Percentiles rank a stretch among this genome's conserved stretches.
Evolutionary conservation across 2,888 invertebrate species (phyloP).

Genomic region (Amphimallon solstitiale): DNA sequence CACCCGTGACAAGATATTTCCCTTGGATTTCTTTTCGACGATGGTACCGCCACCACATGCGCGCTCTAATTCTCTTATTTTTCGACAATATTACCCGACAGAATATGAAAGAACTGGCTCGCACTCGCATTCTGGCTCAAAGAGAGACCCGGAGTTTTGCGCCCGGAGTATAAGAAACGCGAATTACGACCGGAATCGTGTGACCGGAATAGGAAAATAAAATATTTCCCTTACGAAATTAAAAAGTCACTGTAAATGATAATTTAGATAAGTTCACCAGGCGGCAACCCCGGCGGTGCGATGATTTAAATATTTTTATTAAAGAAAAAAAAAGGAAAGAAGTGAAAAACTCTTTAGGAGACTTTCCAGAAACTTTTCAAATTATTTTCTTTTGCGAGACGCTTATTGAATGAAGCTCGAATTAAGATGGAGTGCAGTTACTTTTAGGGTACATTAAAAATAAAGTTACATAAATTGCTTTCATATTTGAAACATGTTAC

Average conservation of each 20-base stretch:
- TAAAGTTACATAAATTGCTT: too few species aligned
- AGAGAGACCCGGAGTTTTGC: conserved; percentile 36
- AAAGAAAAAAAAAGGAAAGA: background rate
- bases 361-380: too few species aligned
- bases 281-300: background rate
- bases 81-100: conserved; percentile 29
- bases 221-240: conserved; percentile 45
- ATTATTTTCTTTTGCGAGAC: too few species aligned
- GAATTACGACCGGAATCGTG: conserved; percentile 35
- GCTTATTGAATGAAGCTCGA: too few species aligned
- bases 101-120: conserved; percentile 42
- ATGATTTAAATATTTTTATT: background rate
- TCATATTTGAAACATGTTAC: too few species aligned
- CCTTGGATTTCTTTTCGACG: background rate
- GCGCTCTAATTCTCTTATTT: background rate
- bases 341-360: too few species aligned
- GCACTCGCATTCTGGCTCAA: conserved; percentile 39
- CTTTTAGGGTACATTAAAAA: too few species aligned
- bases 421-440: too few species aligned
- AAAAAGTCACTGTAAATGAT: conserved; percentile 47
- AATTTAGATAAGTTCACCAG: conserved; percentile 35
- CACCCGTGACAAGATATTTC: background rate
- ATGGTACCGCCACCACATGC: too few species aligned
- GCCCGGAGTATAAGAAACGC: background rate
- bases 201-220: conserved; percentile 46